Conservation (phyloP, 2,113 vertebrate genomes). For the Phylloscopus trochilus region DNA sequence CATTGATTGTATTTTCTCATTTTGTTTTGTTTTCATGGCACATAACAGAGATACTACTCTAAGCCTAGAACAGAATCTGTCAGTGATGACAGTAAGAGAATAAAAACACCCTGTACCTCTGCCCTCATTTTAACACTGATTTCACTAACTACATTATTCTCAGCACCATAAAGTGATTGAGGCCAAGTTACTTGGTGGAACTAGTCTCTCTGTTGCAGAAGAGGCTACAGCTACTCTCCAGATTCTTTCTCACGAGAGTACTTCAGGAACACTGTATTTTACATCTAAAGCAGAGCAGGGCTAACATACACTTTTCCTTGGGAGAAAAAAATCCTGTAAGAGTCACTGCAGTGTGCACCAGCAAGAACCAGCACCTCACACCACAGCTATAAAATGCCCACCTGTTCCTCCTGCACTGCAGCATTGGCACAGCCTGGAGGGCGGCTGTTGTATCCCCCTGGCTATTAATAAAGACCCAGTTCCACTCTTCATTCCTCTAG, state of each 20-base stretch:
- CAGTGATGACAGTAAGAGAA: background rate
- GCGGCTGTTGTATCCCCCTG: too few relatives aligned
- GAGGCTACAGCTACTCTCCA: background rate
- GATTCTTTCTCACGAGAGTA: background rate
- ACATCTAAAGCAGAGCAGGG: background rate
- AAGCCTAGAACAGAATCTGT: background rate
- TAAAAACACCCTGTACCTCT: background rate
- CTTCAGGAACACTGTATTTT: background rate
- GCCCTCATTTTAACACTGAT: background rate
- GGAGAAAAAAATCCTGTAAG: background rate
- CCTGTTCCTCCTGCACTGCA: background rate
- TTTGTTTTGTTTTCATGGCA: background rate
- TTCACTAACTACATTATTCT: background rate
- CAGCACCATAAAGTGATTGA: background rate
- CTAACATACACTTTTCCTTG: background rate
- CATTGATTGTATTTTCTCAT: background rate
- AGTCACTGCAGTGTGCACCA: background rate
- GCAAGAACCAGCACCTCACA: background rate
- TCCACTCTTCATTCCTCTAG: background rate
- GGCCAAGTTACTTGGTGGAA: background rate
- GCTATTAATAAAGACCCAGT: background rate
- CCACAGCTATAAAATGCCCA: background rate
- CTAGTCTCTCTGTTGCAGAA: background rate
- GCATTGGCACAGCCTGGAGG: background rate
- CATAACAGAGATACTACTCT: background rate